Evolutionary conservation across 2,888 invertebrate genomes (phyloP).

Genomic region (Allolobophora icterica): DNA sequence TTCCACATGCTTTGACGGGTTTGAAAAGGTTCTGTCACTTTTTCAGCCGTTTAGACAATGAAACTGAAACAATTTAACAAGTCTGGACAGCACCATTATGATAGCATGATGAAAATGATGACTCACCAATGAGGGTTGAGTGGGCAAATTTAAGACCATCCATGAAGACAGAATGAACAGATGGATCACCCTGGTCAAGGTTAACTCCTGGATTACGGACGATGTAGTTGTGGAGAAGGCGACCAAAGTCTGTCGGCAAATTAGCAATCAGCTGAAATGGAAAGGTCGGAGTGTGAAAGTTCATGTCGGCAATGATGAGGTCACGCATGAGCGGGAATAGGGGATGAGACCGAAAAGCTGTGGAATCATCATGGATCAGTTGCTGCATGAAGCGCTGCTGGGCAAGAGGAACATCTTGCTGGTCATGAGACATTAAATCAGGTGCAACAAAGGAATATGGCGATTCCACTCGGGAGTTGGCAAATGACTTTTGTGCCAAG

Average conservation of each 20-base stretch:
- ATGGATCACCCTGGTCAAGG: slow-evolving; percentile 59
- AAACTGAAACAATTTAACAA: background rate
- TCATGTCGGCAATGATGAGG: slow-evolving; percentile 64
- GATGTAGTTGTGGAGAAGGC: slow-evolving; percentile 62
- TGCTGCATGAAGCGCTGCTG: slow-evolving; percentile 62
- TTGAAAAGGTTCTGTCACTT: no score
- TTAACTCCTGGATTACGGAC: slow-evolving; percentile 60
- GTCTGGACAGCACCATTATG: background rate
- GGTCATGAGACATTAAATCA: background rate
- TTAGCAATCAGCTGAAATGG: slow-evolving; percentile 63
- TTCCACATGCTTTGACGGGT: no score
- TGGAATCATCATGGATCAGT: slow-evolving; percentile 60
- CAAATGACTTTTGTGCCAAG: background rate
- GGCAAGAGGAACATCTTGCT: slow-evolving; percentile 30
- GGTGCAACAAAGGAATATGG: background rate
- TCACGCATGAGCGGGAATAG: slow-evolving; percentile 63
- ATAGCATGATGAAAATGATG: background rate
- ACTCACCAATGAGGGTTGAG: slow-evolving; percentile 62
- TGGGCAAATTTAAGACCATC: slow-evolving; percentile 64
- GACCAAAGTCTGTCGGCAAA: slow-evolving; percentile 62
- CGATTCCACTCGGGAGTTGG: background rate
- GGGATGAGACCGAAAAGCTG: slow-evolving; percentile 63
- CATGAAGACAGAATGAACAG: slow-evolving; percentile 63
- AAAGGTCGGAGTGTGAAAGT: slow-evolving; percentile 62
- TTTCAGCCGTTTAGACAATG: background rate